Evolutionary conservation across 2,797 vertebrate genomes (phyloP).

Genomic region (Alcedo atthis): DNA sequence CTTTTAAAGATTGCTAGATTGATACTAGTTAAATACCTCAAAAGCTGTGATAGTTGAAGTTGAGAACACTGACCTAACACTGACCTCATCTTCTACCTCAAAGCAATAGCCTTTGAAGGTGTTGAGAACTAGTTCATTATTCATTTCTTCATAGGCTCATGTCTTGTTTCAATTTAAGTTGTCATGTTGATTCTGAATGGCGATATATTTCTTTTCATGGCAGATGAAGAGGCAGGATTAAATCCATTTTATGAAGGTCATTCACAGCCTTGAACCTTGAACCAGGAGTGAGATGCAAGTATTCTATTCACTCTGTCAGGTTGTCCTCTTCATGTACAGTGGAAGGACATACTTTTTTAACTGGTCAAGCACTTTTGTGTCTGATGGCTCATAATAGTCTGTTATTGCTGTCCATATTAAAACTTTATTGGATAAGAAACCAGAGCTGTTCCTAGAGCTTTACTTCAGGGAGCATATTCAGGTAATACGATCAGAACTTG

Average conservation of each 20-base stretch:
- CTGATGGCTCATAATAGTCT: background rate
- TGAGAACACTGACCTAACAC: background rate
- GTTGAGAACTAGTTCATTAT: conserved; percentile 18
- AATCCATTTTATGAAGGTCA: conserved; percentile 30
- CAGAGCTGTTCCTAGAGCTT: background rate
- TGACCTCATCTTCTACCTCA: conserved; percentile 19
- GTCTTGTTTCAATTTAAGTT: conserved; percentile 48
- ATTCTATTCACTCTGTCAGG: background rate
- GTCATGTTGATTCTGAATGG: conserved; percentile 6
- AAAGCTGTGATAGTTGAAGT: background rate
- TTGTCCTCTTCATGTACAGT: background rate
- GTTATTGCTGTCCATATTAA: background rate
- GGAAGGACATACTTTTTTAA: background rate
- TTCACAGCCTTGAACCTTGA: conserved; percentile 25
- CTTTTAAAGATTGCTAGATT: background rate
- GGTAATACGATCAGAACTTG: background rate
- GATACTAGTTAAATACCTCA: background rate
- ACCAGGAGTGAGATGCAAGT: background rate
- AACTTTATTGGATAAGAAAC: background rate
- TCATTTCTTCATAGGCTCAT: background rate
- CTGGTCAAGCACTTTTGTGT: background rate
- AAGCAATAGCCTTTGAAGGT: background rate
- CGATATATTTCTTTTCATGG: conserved; percentile 4
- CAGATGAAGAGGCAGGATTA: background rate
- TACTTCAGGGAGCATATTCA: background rate